These are phyloP conservation scores for Whitmania pigra DNA, from an alignment of 1,140 invertebrate species.

Conservation along the genomic window DNA sequence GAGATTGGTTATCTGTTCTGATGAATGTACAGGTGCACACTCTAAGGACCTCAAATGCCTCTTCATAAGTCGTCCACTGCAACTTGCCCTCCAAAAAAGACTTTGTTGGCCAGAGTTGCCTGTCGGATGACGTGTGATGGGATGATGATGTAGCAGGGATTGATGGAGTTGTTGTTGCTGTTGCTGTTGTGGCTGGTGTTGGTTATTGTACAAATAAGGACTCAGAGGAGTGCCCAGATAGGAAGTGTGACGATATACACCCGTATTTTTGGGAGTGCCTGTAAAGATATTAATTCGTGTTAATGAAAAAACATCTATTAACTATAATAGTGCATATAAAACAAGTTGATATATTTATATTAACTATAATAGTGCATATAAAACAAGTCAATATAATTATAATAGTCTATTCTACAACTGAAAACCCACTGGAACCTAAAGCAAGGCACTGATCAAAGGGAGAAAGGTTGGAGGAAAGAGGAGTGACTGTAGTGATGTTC, in stretches of 20 bases:
- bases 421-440: neutral
- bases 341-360: neutral
- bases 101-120: neutral
- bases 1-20: neutral
- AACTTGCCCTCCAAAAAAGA: neutral
- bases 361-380: too few relatives aligned
- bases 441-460: neutral
- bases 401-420: too few relatives aligned
- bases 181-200: neutral
- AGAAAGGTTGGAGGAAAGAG: neutral
- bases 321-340: too few relatives aligned
- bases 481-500: slow-evolving; percentile 1
- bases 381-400: neutral
- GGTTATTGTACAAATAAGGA: neutral
- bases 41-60: neutral
- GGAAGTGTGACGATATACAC: neutral
- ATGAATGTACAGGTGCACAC: neutral
- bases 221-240: neutral
- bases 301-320: neutral
- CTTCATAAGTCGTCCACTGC: neutral
- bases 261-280: neutral
- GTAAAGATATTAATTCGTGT: neutral
- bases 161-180: too few relatives aligned
- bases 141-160: too few relatives aligned
- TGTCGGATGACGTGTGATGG: neutral